Evolutionary conservation across 2,888 invertebrate genomes (phyloP).

Genomic region (Aporophyla nigra): DNA sequence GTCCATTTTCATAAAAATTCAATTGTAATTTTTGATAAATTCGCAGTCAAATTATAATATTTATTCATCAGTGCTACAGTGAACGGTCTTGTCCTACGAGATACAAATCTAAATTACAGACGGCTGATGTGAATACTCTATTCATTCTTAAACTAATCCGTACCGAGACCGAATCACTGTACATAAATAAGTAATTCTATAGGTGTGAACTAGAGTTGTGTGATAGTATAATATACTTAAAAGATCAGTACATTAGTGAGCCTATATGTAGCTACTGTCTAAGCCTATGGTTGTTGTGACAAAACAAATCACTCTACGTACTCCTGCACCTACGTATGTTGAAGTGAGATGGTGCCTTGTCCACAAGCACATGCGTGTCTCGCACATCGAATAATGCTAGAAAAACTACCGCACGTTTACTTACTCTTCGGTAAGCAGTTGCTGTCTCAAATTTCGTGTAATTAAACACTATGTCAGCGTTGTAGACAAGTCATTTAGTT

Average conservation of each 20-base stretch:
- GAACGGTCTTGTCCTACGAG: conserved; percentile 31
- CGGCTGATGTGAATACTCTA: conserved; percentile 26
- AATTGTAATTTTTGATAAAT: conserved; percentile 30
- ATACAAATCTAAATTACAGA: conserved; percentile 30
- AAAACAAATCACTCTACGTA: conserved; percentile 56
- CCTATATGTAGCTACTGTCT: conserved; percentile 50
- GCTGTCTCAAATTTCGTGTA: neutral
- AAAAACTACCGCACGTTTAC: conserved; percentile 18
- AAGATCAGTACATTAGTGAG: conserved; percentile 63
- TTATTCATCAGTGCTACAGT: conserved; percentile 51
- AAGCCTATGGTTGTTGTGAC: conserved; percentile 69
- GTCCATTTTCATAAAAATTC: conserved; percentile 32
- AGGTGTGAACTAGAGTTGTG: conserved; percentile 46
- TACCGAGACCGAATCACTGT: conserved; percentile 49
- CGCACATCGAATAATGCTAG: neutral
- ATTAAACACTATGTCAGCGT: neutral
- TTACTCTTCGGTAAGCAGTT: conserved; percentile 25
- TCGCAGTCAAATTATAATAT: conserved; percentile 35
- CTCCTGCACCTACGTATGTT: conserved; percentile 47
- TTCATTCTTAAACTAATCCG: conserved; percentile 24
- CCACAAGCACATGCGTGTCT: conserved; percentile 19
- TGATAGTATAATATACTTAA: conserved; percentile 29
- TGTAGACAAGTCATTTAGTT: conserved; percentile 49
- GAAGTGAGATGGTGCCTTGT: conserved; percentile 33
- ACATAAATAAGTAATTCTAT: conserved; percentile 52